phyloP scores from a whole-genome alignment of 2,888 invertebrate species.

The Trissolcus brochymenae region DNA sequence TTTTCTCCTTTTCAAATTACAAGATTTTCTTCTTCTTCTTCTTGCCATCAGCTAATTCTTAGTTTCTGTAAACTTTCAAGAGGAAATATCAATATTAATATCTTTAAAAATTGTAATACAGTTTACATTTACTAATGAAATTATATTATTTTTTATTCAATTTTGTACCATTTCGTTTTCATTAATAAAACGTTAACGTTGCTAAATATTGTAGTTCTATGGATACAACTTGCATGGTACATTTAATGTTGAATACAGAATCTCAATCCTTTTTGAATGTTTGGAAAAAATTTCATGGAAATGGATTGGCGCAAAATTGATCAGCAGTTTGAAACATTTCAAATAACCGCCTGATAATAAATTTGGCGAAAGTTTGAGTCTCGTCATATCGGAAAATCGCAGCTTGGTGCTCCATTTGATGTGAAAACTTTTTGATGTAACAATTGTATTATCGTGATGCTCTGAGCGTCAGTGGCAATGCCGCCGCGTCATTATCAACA shows the following conservation, averaged over 20 bases:
- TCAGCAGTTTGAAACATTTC: conserved; percentile 11
- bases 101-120: not conserved
- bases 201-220: not conserved
- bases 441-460: conserved; percentile 28
- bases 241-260: not conserved
- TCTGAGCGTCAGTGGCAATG: conserved; percentile 63
- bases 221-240: not conserved
- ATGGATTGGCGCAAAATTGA: not conserved
- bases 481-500: conserved; percentile 59
- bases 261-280: not conserved
- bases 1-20: too few species aligned
- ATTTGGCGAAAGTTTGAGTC: not conserved
- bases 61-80: too few species aligned
- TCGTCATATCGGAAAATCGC: conserved; percentile 7
- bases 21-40: too few species aligned
- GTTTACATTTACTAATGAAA: not conserved
- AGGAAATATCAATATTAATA: too few species aligned
- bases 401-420: conserved; percentile 8
- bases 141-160: too few species aligned
- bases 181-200: not conserved
- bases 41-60: too few species aligned
- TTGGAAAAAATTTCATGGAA: not conserved
- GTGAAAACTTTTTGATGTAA: conserved; percentile 39
- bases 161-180: too few species aligned
- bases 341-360: conserved; percentile 10